Conservation (phyloP, 2,113 vertebrate species). For the Piaya cayana region DNA sequence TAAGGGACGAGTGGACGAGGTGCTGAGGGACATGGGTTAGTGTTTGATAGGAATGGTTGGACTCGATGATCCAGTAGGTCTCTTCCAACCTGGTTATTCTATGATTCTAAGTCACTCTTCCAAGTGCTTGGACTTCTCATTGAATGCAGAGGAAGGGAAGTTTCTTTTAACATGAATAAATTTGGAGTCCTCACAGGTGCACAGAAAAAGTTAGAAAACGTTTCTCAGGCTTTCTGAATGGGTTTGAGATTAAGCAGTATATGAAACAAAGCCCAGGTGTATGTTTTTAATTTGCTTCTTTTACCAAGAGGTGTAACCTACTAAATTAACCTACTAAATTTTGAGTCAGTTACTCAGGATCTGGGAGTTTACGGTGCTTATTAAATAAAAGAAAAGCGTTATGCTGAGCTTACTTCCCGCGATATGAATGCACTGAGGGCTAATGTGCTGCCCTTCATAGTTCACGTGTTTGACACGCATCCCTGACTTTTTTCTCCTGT, state of each 20-base stretch:
- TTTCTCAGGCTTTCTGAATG: neutral
- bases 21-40: no score
- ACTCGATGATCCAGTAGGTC: no score
- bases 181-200: neutral
- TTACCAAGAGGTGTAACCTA: neutral
- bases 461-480: neutral
- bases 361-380: neutral
- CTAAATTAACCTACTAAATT: neutral
- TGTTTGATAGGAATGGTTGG: no score
- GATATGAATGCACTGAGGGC: neutral
- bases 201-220: neutral
- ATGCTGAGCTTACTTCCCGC: neutral
- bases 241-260: neutral
- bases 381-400: neutral
- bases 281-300: neutral
- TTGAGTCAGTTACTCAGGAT: neutral
- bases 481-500: neutral
- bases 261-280: neutral
- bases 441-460: neutral
- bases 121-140: neutral
- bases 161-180: neutral
- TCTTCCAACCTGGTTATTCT: no score
- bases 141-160: neutral
- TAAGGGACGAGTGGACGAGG: no score
- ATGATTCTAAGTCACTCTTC: no score